Conservation (phyloP, 1,140 invertebrate species). For the Neodiprion pinetum region DNA sequence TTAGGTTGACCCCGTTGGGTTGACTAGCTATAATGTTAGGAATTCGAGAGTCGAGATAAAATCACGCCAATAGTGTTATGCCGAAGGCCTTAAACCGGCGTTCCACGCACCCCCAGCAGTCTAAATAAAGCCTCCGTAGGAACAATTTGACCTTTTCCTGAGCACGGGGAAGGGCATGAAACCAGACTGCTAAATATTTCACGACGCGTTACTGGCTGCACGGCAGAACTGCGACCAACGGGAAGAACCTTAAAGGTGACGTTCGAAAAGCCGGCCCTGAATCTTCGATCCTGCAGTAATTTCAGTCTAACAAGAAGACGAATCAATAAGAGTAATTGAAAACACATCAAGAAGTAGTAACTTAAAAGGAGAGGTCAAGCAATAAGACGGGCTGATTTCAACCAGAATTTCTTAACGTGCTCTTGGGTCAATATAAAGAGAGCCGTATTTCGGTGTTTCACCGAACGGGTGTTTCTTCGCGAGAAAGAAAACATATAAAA, state of each 20-base stretch:
- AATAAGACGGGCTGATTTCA: too few species aligned
- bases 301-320: too few species aligned
- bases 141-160: background rate
- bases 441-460: too few species aligned
- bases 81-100: background rate
- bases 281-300: background rate
- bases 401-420: too few species aligned
- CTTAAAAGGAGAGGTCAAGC: too few species aligned
- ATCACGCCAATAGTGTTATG: background rate
- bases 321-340: too few species aligned
- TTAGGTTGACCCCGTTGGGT: too few species aligned
- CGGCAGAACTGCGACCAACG: background rate
- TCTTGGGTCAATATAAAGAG: too few species aligned
- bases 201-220: background rate
- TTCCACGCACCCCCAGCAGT: background rate
- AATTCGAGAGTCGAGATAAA: background rate
- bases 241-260: slow-evolving; percentile 1
- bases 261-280: background rate
- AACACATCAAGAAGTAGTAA: too few species aligned
- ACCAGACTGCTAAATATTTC: background rate
- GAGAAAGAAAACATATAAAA: too few species aligned
- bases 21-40: too few species aligned
- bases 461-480: too few species aligned
- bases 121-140: background rate
- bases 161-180: background rate